A percentile compares a stretch with the other conserved stretches of the same genome.
phyloP scores from a whole-genome alignment of 2,888 invertebrate species.

The Oligia fasciuncula region DNA sequence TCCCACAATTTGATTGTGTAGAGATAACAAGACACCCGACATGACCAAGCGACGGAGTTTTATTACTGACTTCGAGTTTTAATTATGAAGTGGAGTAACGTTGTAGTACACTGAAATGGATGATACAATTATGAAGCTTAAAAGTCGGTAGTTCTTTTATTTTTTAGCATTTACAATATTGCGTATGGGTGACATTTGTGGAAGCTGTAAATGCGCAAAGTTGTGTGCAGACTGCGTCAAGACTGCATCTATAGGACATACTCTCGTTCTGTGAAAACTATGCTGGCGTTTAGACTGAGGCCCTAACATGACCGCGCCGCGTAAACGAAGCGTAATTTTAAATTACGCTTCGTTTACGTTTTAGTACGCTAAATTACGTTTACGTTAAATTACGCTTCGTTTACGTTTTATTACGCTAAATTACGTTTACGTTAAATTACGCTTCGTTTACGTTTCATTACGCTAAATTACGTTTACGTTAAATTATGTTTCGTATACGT shows the following conservation, averaged over 20 bases:
- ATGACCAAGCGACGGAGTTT: background rate
- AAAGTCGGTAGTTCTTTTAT: background rate
- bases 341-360: too few species aligned
- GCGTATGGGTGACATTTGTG: background rate
- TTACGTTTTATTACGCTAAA: too few species aligned
- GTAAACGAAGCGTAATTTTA: too few species aligned
- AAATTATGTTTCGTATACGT: too few species aligned
- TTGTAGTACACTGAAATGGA: background rate
- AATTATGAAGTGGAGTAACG: background rate
- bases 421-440: too few species aligned
- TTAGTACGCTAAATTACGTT: too few species aligned
- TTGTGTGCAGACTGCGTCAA: background rate
- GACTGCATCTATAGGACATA: background rate
- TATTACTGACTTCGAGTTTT: background rate
- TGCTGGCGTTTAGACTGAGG: too few species aligned
- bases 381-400: too few species aligned
- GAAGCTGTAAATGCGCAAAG: background rate
- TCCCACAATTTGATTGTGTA: slow-evolving; percentile 37
- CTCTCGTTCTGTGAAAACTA: background rate
- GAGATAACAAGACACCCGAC: slow-evolving; percentile 23
- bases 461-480: too few species aligned
- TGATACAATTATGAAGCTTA: slow-evolving; percentile 7
- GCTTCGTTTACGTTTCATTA: too few species aligned
- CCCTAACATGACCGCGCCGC: too few species aligned
- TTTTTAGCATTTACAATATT: background rate